These are phyloP conservation scores for Triplophysa rosa DNA, from an alignment of 2,113 vertebrate genomes.

Conservation along the genomic window DNA sequence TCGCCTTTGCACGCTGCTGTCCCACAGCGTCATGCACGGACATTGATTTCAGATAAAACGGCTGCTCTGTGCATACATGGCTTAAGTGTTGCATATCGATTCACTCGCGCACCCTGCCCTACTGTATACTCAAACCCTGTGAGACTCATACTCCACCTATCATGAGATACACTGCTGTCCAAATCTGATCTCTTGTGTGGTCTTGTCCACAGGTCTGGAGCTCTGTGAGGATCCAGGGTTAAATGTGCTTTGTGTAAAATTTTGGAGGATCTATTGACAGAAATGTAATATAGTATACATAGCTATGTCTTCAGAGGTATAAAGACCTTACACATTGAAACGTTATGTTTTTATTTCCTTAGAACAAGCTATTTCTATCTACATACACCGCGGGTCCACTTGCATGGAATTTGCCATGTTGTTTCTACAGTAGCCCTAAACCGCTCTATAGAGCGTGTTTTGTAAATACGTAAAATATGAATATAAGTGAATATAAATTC, in stretches of 20 bases:
- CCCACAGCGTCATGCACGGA: constrained; percentile 25
- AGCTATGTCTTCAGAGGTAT: no score
- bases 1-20: constrained; percentile 20
- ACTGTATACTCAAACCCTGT: constrained; percentile 21
- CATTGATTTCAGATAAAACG: constrained; percentile 49
- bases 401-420: no score
- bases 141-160: neutral
- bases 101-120: neutral
- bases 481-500: no score
- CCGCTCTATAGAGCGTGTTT: no score
- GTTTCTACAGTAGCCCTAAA: no score
- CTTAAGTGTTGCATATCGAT: constrained; percentile 21
- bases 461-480: no score
- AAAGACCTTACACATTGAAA: no score
- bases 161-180: constrained; percentile 4
- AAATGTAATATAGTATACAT: no score
- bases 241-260: neutral
- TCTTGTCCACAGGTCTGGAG: neutral
- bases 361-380: no score
- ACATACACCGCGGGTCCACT: no score
- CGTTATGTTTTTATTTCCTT: no score
- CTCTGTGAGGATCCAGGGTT: neutral
- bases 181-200: neutral
- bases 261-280: no score
- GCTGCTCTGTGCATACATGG: constrained; percentile 26